Evolutionary conservation across 2,888 invertebrate genomes (phyloP), one percentile per base, ranked within the genome.

Genomic region (Eupithecia inturbata): DNA sequence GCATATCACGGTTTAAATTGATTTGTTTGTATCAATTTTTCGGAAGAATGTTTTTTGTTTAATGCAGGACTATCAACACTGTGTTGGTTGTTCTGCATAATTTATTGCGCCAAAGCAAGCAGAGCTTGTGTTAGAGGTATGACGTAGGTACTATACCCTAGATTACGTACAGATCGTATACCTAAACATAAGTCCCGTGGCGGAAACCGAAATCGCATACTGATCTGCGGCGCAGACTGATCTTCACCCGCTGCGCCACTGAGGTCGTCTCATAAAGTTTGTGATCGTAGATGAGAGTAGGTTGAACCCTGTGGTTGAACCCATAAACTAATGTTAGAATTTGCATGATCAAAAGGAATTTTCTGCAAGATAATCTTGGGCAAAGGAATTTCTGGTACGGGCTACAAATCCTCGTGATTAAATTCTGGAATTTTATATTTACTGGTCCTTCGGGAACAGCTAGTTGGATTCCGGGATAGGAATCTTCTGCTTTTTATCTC

Each of bases 351-450:
- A 71, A 64, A 71, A 19, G 31, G 62, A 60, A 62, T 57, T 57
- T 62, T 62, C 9, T 9, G 31, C 62, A 31, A 62, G 31, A 62
- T 16, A 62, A 31, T 31, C 62, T 4, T 31, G n/a, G 16, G 49
- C 33, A 12, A 14, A 57, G 57, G 57, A 57, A 57, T 57, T 36
- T 14, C 57, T 57, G 53, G n/a, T 33, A 74, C 45, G 45, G 36
- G 36, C 74, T 39, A 69, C 49, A 62, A 69, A 49, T 69, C 22
- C 26, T 31, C 68, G 57, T 72, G 69, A 69, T 75, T 72, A 72
- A 75, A 72, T 69, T 72, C 62, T 60, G 60, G 69, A 49, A 62
- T 71, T 60, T 67, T 67, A 60, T 69, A 72, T 75, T 67, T 68
- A 74, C 71, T 67, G 41, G 68, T 67, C 74, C 74, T 69, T 67